phyloP scores from a whole-genome alignment of 2,888 invertebrate genomes.

The Ormyrus pomaceus region DNA sequence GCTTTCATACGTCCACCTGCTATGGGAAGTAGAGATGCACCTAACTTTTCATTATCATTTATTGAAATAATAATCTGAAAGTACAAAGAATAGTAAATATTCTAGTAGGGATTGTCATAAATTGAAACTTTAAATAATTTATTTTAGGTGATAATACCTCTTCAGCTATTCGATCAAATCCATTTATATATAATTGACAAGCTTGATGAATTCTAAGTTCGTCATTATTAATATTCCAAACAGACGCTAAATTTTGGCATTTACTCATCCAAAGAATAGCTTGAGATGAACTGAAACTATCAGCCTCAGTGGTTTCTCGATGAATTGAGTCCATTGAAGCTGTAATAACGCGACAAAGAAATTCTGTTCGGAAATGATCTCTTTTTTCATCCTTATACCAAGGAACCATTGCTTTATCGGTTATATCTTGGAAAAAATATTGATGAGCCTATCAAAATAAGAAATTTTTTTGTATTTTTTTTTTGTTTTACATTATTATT shows the following conservation, averaged over 20 bases:
- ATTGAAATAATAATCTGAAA: conserved; percentile 82
- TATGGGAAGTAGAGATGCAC: conserved; percentile 85
- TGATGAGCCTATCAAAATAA: conserved; percentile 66
- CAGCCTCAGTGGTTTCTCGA: conserved; percentile 77
- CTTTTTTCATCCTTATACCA: conserved; percentile 81
- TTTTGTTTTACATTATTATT: not conserved
- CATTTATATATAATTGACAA: conserved; percentile 79
- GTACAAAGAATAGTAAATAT: conserved; percentile 71
- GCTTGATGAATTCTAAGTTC: conserved; percentile 87
- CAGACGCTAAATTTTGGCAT: conserved; percentile 82
- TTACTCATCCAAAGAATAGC: conserved; percentile 84
- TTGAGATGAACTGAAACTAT: conserved; percentile 76
- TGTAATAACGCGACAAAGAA: conserved; percentile 84
- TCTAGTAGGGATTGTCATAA: not conserved
- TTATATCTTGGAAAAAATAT: conserved; percentile 72
- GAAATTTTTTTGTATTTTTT: conserved; percentile 1
- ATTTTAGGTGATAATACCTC: conserved; percentile 74
- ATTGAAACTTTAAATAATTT: conserved; percentile 29
- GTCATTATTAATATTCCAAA: conserved; percentile 87
- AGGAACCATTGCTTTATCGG: conserved; percentile 67
- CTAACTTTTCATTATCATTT: conserved; percentile 82
- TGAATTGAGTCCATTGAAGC: conserved; percentile 86
- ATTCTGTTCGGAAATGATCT: conserved; percentile 82
- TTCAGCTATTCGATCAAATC: conserved; percentile 80
- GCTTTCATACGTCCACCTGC: conserved; percentile 88